A percentile compares a stretch with the other conserved stretches of the same genome.
phyloP scores from a whole-genome alignment of 2,797 vertebrate genomes.

The Argya squamiceps region DNA sequence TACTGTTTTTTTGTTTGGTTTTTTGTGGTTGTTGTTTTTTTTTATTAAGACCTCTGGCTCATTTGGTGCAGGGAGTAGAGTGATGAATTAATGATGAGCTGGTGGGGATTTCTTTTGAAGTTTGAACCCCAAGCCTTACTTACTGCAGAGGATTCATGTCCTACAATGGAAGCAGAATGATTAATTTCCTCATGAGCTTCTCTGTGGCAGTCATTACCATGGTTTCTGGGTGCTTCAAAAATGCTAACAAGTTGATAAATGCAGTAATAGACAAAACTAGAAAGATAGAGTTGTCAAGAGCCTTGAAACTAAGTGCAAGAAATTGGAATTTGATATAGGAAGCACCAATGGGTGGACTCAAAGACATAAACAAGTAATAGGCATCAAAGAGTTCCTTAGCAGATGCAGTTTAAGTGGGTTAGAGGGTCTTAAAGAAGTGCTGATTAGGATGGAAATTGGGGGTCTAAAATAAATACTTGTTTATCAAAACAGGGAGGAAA shows the following conservation, averaged over 20 bases:
- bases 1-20: background rate
- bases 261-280: background rate
- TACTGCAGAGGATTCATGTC: background rate
- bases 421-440: background rate
- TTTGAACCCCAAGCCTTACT: background rate
- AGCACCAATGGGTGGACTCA: background rate
- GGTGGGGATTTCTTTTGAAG: background rate
- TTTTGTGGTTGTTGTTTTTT: background rate
- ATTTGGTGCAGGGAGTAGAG: background rate
- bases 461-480: background rate
- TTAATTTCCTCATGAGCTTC: background rate
- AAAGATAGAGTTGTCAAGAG: background rate
- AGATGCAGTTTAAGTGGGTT: background rate
- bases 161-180: background rate
- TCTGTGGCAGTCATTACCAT: background rate
- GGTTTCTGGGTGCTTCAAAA: conserved; percentile 25
- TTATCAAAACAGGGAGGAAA: background rate
- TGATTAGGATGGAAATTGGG: background rate
- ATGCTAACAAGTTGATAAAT: background rate
- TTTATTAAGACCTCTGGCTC: background rate
- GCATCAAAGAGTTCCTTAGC: background rate
- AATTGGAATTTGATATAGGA: background rate
- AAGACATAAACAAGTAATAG: background rate
- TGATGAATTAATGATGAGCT: background rate
- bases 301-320: background rate